A percentile compares a stretch with the other conserved stretches of the same genome.
Conservation (phyloP, 2,113 vertebrate genomes). For the Gobius niger region DNA sequence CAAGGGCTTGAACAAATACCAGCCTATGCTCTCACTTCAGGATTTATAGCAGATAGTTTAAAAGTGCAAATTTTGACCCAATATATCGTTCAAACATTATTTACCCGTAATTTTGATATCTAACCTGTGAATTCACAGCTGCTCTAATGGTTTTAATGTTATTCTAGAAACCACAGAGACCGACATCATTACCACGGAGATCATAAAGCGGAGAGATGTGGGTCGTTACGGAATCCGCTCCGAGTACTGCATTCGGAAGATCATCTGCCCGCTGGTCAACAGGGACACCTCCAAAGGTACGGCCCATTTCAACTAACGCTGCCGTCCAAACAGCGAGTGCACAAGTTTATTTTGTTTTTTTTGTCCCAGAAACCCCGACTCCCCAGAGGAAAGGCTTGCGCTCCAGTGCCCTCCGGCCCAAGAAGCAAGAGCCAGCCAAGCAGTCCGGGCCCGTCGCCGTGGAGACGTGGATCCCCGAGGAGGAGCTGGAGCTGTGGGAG, state of each 20-base stretch:
- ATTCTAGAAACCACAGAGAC: conserved; percentile 93
- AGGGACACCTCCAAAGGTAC: conserved; percentile 95
- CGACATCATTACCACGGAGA: conserved; percentile 96
- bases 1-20: no score
- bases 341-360: not conserved
- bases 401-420: conserved; percentile 92
- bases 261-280: conserved; percentile 95
- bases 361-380: conserved; percentile 87
- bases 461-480: conserved; percentile 95
- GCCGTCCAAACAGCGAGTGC: not conserved
- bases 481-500: conserved; percentile 98
- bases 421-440: conserved; percentile 94
- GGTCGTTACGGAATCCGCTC: conserved; percentile 94
- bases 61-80: no score
- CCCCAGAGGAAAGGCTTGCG: conserved; percentile 83
- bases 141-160: not conserved
- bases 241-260: conserved; percentile 97
- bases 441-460: conserved; percentile 92
- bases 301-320: not conserved
- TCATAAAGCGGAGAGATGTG: conserved; percentile 93
- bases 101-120: not conserved
- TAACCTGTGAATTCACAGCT: not conserved
- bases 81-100: no score
- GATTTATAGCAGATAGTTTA: no score
- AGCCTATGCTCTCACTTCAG: no score